Conservation (phyloP, 2,888 invertebrate genomes). For the Frankliniella fusca region DNA sequence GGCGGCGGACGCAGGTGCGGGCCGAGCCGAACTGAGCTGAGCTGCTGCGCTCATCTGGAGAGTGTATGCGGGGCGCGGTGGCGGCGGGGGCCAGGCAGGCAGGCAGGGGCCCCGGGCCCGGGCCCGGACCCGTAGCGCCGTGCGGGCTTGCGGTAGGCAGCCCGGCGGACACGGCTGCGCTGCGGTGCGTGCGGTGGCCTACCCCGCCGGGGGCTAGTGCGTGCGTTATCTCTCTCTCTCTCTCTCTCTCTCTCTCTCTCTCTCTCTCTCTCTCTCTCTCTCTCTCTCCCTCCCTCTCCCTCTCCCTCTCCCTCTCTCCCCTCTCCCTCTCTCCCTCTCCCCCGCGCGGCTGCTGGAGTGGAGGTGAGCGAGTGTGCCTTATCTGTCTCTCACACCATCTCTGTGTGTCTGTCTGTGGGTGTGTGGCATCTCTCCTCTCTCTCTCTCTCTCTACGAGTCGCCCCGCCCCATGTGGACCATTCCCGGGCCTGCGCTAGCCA, state of each 20-base stretch:
- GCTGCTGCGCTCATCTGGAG: background rate
- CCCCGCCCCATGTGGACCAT: background rate
- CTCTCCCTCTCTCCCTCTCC: constrained; percentile 27
- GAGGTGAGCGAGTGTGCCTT: no score
- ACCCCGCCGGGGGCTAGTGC: constrained; percentile 30
- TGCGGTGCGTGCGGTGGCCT: constrained; percentile 39
- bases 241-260: no score
- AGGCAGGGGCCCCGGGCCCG: background rate
- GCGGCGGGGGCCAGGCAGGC: background rate
- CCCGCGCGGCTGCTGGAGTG: constrained; percentile 37
- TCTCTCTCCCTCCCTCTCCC: constrained; percentile 41
- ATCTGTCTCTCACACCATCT: constrained; percentile 25
- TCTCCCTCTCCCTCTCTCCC: constrained; percentile 39
- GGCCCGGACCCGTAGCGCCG: background rate
- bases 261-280: background rate
- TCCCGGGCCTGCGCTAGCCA: no score
- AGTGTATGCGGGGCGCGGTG: background rate
- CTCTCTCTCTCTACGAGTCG: constrained; percentile 33
- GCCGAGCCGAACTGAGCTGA: background rate
- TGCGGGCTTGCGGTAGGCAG: background rate
- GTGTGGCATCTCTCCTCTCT: constrained; percentile 32
- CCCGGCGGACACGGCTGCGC: background rate
- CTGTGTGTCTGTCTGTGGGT: constrained; percentile 24
- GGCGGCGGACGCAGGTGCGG: background rate
- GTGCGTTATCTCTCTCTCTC: no score